phyloP scores from a whole-genome alignment of 2,113 vertebrate species.

The Ptilorrhoa leucosticta region DNA sequence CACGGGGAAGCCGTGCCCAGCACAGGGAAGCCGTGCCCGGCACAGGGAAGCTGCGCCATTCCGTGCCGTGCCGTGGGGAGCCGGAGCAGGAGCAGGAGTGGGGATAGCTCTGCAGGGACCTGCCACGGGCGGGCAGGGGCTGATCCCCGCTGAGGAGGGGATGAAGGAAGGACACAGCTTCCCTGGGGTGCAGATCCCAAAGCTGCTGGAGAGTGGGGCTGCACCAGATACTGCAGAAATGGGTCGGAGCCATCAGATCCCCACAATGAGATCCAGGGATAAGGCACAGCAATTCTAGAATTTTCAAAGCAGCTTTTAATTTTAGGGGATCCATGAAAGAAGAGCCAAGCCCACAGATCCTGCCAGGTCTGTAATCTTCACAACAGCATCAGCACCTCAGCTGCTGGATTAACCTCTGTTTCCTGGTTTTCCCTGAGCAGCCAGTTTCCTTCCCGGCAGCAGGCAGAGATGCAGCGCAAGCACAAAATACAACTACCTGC shows the following conservation, averaged over 20 bases:
- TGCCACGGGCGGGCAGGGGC: fast-evolving
- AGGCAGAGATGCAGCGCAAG: neutral
- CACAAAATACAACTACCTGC: neutral
- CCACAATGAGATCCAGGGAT: neutral
- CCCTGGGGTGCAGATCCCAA: neutral
- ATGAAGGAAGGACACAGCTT: neutral
- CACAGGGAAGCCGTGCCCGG: neutral
- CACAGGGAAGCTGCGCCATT: fast-evolving
- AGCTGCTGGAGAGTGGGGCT: neutral
- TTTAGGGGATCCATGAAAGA: neutral
- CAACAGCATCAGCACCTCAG: neutral
- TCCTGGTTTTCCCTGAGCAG: neutral
- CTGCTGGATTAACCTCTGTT: neutral
- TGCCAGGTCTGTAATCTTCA: neutral
- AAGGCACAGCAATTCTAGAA: neutral
- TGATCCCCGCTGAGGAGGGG: neutral
- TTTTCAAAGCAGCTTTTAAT: neutral
- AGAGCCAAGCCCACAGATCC: neutral
- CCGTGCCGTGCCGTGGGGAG: fast-evolving
- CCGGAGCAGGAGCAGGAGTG: neutral
- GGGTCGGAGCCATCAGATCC: fast-evolving
- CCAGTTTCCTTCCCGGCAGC: fast-evolving
- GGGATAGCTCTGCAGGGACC: fast-evolving
- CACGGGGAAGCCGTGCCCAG: fast-evolving
- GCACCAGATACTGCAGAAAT: neutral